Conservation (phyloP, 2,113 vertebrate genomes). For the Alligator sinensis region DNA sequence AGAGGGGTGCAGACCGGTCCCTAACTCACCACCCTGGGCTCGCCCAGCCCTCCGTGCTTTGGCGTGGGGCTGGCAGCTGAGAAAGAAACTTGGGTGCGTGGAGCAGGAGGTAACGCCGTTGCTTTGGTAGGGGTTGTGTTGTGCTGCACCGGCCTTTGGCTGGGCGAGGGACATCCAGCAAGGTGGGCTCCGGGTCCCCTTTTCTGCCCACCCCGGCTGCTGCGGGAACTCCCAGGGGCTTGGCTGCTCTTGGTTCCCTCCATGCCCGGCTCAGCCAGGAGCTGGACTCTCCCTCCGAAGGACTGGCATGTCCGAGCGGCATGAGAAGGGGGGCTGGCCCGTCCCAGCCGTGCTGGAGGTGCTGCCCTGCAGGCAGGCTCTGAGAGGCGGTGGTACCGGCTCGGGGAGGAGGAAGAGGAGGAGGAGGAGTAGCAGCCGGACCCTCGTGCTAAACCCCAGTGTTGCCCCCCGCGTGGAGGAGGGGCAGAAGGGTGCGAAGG, state of each 20-base stretch:
- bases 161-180: neutral
- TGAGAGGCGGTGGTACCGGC: neutral
- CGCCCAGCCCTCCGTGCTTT: neutral
- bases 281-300: neutral
- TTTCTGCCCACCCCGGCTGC: neutral
- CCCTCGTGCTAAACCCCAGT: neutral
- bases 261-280: slow-evolving; percentile 15
- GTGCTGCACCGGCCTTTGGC: neutral
- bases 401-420: neutral
- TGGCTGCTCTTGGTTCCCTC: neutral
- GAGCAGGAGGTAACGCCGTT: neutral
- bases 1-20: too few relatives aligned
- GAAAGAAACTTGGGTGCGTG: neutral
- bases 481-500: neutral
- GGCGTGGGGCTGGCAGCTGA: neutral
- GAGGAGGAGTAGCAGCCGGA: neutral
- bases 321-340: neutral
- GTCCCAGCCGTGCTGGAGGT: neutral
- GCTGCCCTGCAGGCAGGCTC: neutral
- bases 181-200: neutral
- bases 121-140: neutral
- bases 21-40: neutral
- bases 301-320: slow-evolving; percentile 1
- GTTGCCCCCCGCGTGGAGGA: neutral
- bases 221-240: too few relatives aligned